Base-by-base conservation (phyloP, 1,140 invertebrate species). In the Nasonia giraulti region DNA sequence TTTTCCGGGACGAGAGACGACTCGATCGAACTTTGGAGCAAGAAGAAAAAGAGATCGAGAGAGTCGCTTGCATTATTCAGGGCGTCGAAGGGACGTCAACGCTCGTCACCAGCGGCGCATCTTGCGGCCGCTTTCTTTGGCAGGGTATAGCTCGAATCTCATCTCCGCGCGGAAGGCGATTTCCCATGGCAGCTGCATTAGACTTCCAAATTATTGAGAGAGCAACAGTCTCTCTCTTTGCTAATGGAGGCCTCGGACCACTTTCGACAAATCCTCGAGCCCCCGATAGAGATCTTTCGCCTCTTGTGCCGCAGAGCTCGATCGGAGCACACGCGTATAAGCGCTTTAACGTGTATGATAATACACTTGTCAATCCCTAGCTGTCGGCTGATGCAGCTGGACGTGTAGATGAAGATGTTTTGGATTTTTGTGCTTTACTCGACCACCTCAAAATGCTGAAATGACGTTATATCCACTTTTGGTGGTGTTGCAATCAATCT, bases 131-230 rank as follows among this genome's bases (percentile, higher is more conserved):
- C 37, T 83, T 77, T 74, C 75, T 83, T 33, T 81, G 73, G 62
- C 37, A 44, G 27, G 62, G 47, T 37, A 23, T 74, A 20, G 33
- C 73, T 27, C 37, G 73, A n/a, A 40, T 7, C 40, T 71, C 79
- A 75, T 31, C 44, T 31, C 71, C 62, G 40, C 50, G 23, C 14
- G 14, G 12, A 4, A 75, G 31, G n/a, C 71, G 20, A 44, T 66
- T n/a, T 81, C 33, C 23, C 20, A 11, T 31, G 31, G 8, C 23
- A 11, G 68, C 31, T 31, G 31, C 77, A 91, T 91, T 91, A 90
- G 89, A 91, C 90, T 91, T 87, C 87, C 90, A 91, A 91, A 91
- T 91, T 90, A 91, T 91, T 89, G 88, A 91, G 47, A 37, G 88
- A 90, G 89, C 90, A 91, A 90, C 89, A 89, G 82, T 85, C 84